A percentile compares a stretch with the other conserved stretches of the same genome.
Evolutionary conservation across 2,888 invertebrate species (phyloP).

Genomic region (Zele albiditarsus): DNA sequence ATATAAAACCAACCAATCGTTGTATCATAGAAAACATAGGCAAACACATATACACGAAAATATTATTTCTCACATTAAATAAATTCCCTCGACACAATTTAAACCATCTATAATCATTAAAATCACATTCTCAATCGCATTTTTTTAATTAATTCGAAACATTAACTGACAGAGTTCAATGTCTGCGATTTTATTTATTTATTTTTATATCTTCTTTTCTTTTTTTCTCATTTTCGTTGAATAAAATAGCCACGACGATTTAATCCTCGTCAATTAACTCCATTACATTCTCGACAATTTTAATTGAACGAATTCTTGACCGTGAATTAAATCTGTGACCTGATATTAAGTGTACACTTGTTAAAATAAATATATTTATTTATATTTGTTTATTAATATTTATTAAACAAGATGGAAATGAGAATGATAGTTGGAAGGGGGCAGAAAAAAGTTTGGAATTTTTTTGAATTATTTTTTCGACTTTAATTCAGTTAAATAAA

Average conservation of each 20-base stretch:
- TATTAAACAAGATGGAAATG: too few species aligned
- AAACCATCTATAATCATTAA: constrained; percentile 28
- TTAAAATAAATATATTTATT: not conserved
- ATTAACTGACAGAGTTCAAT: constrained; percentile 10
- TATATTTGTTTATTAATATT: not conserved
- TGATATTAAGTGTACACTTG: constrained; percentile 18
- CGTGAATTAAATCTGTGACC: constrained; percentile 36
- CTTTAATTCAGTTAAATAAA: too few species aligned
- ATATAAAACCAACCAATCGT: constrained; percentile 28
- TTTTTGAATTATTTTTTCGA: too few species aligned
- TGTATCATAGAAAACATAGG: constrained; percentile 2
- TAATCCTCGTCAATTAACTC: constrained; percentile 34
- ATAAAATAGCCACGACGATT: not conserved
- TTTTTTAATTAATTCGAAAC: constrained; percentile 4
- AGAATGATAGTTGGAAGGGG: too few species aligned
- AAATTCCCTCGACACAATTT: constrained; percentile 4
- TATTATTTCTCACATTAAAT: not conserved
- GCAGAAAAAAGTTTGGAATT: too few species aligned
- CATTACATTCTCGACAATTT: constrained; percentile 23
- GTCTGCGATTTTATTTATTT: not conserved
- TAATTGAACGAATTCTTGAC: constrained; percentile 39
- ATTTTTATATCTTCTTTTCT: not conserved
- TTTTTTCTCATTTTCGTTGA: not conserved
- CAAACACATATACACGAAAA: not conserved
- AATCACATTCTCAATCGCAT: not conserved